Evolutionary conservation across 2,113 vertebrate genomes (phyloP).

Genomic region (Corvus moneduloides): DNA sequence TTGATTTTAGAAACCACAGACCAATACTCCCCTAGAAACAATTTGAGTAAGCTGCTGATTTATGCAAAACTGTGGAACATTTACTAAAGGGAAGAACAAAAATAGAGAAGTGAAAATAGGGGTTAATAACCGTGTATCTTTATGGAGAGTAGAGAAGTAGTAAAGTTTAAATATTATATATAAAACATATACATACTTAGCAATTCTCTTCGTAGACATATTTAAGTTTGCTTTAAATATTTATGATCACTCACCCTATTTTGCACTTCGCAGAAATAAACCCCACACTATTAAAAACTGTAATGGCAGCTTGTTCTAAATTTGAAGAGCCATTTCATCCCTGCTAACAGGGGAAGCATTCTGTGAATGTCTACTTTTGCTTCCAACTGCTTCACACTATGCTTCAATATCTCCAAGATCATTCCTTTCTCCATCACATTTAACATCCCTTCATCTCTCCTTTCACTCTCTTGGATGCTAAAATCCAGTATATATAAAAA

Average conservation of each 20-base stretch:
- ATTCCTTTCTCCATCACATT: not conserved
- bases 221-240: not conserved
- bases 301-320: not conserved
- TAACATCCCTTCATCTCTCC: not conserved
- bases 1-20: not conserved
- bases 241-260: not conserved
- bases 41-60: not conserved
- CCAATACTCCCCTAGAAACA: not conserved
- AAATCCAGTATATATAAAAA: not conserved
- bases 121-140: not conserved
- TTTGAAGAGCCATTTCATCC: not conserved
- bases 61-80: not conserved
- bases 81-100: not conserved
- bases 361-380: not conserved
- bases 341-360: not conserved
- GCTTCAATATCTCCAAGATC: not conserved
- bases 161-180: not conserved
- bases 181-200: not conserved
- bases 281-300: not conserved
- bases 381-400: not conserved
- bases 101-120: not conserved
- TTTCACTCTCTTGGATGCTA: not conserved
- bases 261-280: conserved; percentile 18
- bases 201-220: not conserved
- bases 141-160: not conserved